Evolutionary conservation across 2,888 invertebrate species (phyloP), one percentile per base, ranked within the genome.

Genomic region (Ochropacha duplaris): DNA sequence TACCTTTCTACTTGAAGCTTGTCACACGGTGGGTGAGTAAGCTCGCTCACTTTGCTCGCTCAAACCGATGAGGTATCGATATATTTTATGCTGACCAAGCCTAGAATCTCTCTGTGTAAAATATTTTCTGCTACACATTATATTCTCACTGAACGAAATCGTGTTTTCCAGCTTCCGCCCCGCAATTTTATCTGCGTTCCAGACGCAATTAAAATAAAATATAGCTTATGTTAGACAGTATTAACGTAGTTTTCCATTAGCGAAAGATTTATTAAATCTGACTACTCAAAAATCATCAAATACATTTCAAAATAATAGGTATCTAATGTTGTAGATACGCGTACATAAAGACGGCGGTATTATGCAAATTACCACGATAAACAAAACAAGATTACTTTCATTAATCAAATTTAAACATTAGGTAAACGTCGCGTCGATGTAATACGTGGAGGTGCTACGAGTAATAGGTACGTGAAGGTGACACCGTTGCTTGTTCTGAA

Each of bases 1-100:
- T 44, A 72, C 72, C 71, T 69, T 69, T 69, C 66, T 62, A 66
- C 61, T 59, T 71, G 52, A 49, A 28, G 52, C 22, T 36, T 26
- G 56, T 56, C 56, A 26, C 52, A 52, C 51, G 44, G 24, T 28
- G 14, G 50, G 50, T 50, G 26, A 24, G 50, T 39, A 16, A 16
- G 39, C 16, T 16, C 16, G 16, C 39, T 39, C 39, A 16, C 39
- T 16, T 39, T 6, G 39, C 8, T 28, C 12, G 12, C 31, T 12
- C 11, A 12, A 31, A 31, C 12, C 31, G 31, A 31, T 31, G 12
- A 31, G 12, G 31, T 31, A 12, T 12, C 12, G 1, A 16, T 2
- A 44, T 44, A 1, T 19, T 44, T 8, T 2, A n/a, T 36, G n/a
- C n/a, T 36, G 36, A 36, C 36, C 6, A n/a, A 36, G 2, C 36